Percentiles rank a stretch among this genome's conserved stretches.
phyloP scores from a whole-genome alignment of 1,140 invertebrate species.

The Drusus annulatus region DNA sequence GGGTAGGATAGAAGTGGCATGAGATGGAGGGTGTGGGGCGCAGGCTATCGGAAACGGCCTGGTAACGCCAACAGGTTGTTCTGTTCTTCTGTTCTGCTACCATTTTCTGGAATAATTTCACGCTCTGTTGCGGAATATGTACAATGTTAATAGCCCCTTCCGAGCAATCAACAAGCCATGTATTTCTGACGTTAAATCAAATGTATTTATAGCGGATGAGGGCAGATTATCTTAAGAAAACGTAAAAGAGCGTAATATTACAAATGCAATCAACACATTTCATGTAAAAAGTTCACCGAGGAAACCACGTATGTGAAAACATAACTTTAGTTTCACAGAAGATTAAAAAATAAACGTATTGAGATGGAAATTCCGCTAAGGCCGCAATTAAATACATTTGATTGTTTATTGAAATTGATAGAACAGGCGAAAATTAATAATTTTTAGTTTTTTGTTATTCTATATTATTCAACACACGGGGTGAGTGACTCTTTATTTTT shows the following conservation, averaged over 20 bases:
- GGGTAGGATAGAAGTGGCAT: not conserved
- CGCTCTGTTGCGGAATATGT: conserved; percentile 11
- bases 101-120: conserved; percentile 23
- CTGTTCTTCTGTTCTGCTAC: conserved; percentile 22
- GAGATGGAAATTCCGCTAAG: too few relatives aligned
- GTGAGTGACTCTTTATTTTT: not conserved
- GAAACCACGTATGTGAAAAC: too few relatives aligned
- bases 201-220: too few relatives aligned
- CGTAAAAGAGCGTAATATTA: too few relatives aligned
- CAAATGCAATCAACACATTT: too few relatives aligned
- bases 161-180: not conserved
- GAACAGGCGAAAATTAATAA: too few relatives aligned
- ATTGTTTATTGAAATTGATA: too few relatives aligned
- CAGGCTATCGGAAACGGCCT: conserved; percentile 3
- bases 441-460: not conserved
- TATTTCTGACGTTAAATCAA: not conserved
- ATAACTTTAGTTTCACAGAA: too few relatives aligned
- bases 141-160: conserved; percentile 1
- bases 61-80: conserved; percentile 33
- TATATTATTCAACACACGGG: not conserved
- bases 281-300: too few relatives aligned
- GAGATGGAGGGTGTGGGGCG: not conserved
- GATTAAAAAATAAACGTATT: too few relatives aligned
- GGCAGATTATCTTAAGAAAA: too few relatives aligned
- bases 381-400: too few relatives aligned